Evolutionary conservation across 1,140 invertebrate genomes (phyloP), one percentile per base, ranked within the genome.

Genomic region (Habropoda laboriosa): DNA sequence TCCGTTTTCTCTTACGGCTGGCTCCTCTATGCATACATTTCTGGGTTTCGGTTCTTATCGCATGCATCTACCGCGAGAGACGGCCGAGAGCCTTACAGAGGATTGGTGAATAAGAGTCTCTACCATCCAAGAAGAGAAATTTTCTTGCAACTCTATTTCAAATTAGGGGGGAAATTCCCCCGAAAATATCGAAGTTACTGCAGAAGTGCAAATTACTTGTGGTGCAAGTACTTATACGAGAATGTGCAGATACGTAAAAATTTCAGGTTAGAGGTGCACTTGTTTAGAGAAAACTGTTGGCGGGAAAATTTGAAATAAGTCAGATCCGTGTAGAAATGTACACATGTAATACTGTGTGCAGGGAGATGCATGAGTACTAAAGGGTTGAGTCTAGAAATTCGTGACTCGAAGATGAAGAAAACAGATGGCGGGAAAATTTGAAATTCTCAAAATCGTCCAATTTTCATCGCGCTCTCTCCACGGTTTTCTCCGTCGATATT

Each of bases 51-150:
- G 2, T 38, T 38, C 51, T 24, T 57, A 30, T 71, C 24, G 51
- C 68, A 71, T 71, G 68, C 68, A 71, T 70, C 67, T 57, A 55
- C 16, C 32, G n/a, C 10, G 24, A 53, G 10, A 35, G 24, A n/a
- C n/a, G 6, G 18, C 8, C 40, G 32, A 18, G 21, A 30, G 18
- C 35, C 40, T n/a, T 35, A 67, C 21, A 30, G 38, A 10, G 24
- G 30, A 68, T 16, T 10, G 21, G 42, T 30, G 27, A 32, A n/a
- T n/a, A n/a, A 30, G 16, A 3, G 63, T 12, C 7, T 16, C 27
- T 63, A 63, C 38, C 35, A 27, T 63, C n/a, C 24, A 27, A 21
- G 16, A 38, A 16, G 57, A 18, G 18, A 35, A 35, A 21, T 16
- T 57, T 24, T 13, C 4, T 55, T n/a, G n/a, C n/a, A n/a, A n/a